Conservation (phyloP, 2,113 vertebrate species). For the Micromys minutus region DNA sequence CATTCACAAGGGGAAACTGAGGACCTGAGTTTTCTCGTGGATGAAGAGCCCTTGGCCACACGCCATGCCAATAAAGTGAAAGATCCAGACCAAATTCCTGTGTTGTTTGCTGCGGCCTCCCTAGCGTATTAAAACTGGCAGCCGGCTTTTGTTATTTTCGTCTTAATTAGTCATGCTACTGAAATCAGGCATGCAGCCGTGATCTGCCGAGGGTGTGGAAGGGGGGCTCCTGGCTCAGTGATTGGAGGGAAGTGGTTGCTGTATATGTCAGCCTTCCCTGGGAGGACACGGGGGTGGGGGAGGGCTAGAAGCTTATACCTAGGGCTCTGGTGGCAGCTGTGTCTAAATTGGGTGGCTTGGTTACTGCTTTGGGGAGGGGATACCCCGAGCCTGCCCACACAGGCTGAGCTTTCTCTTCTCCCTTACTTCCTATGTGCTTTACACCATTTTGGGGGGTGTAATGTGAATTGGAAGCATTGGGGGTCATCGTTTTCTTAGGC, state of each 20-base stretch:
- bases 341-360: neutral
- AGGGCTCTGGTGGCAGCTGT: neutral
- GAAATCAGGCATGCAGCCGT: neutral
- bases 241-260: neutral
- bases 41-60: neutral
- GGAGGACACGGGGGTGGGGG: neutral
- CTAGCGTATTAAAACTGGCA: slow-evolving; percentile 2
- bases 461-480: neutral
- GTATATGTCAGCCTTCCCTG: neutral
- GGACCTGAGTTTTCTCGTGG: neutral
- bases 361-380: neutral
- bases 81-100: neutral
- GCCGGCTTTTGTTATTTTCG: neutral
- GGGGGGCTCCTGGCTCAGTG: neutral
- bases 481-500: slow-evolving; percentile 23
- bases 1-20: neutral
- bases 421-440: neutral
- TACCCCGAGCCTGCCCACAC: neutral
- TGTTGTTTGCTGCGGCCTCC: neutral
- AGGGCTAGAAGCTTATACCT: neutral
- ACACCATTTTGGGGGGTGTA: neutral
- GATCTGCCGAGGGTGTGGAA: neutral
- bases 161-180: slow-evolving; percentile 34
- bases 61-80: slow-evolving; percentile 2
- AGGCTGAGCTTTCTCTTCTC: neutral